Base-by-base conservation (phyloP, 2,888 invertebrate genomes). In the Synergus laeviventris region DNA sequence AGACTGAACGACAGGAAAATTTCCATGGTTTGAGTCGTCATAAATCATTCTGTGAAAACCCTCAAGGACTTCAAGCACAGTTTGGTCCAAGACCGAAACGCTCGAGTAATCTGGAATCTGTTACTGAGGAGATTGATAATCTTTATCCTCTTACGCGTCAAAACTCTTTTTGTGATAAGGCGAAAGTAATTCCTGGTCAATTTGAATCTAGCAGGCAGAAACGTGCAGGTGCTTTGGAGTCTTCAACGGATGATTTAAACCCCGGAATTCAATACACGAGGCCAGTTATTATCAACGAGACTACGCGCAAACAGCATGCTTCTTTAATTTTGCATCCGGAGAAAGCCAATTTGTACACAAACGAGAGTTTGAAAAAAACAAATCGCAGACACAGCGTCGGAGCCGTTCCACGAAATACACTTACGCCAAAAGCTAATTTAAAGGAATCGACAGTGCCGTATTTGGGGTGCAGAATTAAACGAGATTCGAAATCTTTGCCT, bases 281-380 rank as follows among this genome's bases (percentile, higher is more conserved):
- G 18, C 16, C 64, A 2, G 78, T 74, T 11, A 77, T 75, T 3
- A 49, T 79, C 18, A 70, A 61, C 14, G 75, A 74, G 1, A 42
- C 77, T 5, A 80, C 79, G 21, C 77, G 82, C 39, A 82, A 78
- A 60, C 77, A 79, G 38, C 74, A 74, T 36, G 76, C 77, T 0
- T 54, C 74, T 7, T 21, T 79, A 11, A 45, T 70, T 16, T 59
- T 74, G 36, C 66, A 70, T 39, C 56, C 70, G 11, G 80, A 79
- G 2, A 79, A 78, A 21, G 56, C 75, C 45, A 54, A 66, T 24
- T 45, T 66, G 31, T 73, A 61, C 59, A 38, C 75, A 11, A 76
- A 64, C 0, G 61, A 74, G 14, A 61, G 74, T 14, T 73, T 74
- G 16, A 70, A 64, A n/a, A 56, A 60, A n/a, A n/a, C 12, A 0